A percentile compares a stretch with the other conserved stretches of the same genome.
phyloP scores from a whole-genome alignment of 2,888 invertebrate species.

The Tuta absoluta region DNA sequence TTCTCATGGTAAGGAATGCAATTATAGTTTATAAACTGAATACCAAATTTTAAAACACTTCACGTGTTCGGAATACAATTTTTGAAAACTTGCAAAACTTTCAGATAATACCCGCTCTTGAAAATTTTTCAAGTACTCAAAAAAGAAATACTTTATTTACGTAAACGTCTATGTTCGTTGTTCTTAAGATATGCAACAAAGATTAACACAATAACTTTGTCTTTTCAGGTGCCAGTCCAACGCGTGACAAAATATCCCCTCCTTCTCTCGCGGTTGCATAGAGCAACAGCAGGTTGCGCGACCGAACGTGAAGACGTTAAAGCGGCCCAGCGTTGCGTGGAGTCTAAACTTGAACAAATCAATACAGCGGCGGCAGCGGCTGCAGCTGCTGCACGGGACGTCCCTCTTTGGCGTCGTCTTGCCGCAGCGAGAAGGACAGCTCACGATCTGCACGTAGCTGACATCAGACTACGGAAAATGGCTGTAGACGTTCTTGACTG shows the following conservation, averaged over 20 bases:
- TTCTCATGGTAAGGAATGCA: constrained; percentile 89
- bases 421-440: constrained; percentile 89
- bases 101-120: too few relatives aligned
- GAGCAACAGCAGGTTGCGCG: constrained; percentile 93
- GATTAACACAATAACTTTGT: not conserved
- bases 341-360: constrained; percentile 95
- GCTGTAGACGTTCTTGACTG: constrained; percentile 96
- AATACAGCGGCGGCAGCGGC: constrained; percentile 96
- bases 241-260: constrained; percentile 98
- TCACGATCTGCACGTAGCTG: constrained; percentile 92
- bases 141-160: not conserved
- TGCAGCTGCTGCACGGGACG: constrained; percentile 92
- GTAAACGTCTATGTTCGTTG: not conserved
- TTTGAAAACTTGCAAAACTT: too few relatives aligned
- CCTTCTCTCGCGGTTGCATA: constrained; percentile 92
- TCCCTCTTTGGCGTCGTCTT: constrained; percentile 93
- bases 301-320: constrained; percentile 91
- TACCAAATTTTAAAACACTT: too few relatives aligned
- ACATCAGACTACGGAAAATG: constrained; percentile 94
- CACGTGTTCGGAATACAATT: too few relatives aligned
- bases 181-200: too few relatives aligned
- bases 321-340: constrained; percentile 95
- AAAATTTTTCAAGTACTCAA: too few relatives aligned
- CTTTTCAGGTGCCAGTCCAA: constrained; percentile 92
- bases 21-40: too few relatives aligned